Base-by-base conservation (phyloP, 2,113 vertebrate genomes). In the Leptobrachium leishanense region DNA sequence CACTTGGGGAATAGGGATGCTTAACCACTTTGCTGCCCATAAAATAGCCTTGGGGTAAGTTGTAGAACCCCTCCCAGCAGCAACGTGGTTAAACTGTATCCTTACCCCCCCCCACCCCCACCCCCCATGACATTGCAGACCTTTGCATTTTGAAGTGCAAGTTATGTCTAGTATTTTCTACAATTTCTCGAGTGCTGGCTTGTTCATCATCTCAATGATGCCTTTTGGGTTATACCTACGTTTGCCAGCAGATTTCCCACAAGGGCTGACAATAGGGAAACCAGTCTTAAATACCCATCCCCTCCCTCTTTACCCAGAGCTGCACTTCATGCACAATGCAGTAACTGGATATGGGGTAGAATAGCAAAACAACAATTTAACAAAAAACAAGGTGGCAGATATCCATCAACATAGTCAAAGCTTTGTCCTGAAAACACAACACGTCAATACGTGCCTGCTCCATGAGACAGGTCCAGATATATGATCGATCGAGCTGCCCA, bases 191-290 rank as follows among this genome's bases (percentile, higher is more conserved):
- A 64, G 76, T 72, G 57, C 76, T 72, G 69, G 69, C 59, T 79
- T 74, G 53, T 74, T 53, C 72, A 72, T 43, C 20, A 31, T 79
- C 64, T 79, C 77, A 80, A 68, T 68, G 77, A 62, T 81, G 78
- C 78, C 78, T 81, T 74, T 67, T 68, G 78, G 78, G 78, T 81
- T 74, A 55, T 74, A 81, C 78, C 76, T 72, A 81, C 65, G 62
- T 74, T 74, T 81, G 64, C 78, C 78, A 81, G 72, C 71, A 68
- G 59, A 68, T 44, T 68, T 74, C 70, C 70, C 64, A 81, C 71
- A 81, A 81, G 78, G 78, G 78, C 78, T 81, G 71, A 81, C 64
- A 74, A 68, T 72, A 68, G 78, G 78, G 72, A 5, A 81, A 74
- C 53, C 72, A 74, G 72, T 74, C 72, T 74, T 81, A 68, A 81